Evolutionary conservation across 64 coral and sea anemone genomes (phyloP), one percentile per base, ranked within the genome.

Genomic region (Dendronephthya gigantea): DNA sequence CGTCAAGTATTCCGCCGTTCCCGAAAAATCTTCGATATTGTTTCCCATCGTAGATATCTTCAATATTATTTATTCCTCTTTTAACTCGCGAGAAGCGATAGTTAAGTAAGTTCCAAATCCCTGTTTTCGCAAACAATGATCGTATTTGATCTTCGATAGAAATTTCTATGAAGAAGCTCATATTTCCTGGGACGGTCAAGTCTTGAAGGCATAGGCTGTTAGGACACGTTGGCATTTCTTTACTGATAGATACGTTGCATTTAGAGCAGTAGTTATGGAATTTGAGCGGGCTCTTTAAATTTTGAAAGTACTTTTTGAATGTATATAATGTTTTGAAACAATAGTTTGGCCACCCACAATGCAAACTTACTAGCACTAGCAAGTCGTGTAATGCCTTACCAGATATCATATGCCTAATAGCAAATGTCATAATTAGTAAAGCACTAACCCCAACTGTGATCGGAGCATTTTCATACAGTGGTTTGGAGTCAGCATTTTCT

Each of bases 21-120:
- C 31, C 58, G 31, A 28, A 93, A 25, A 87, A 34, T 59, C 90
- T 82, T 31, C 88, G 49, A n/a, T 93, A 93, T 23, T 87, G 66
- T 13, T 84, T 85, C 27, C 88, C 85, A 82, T 93, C 92, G 58
- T 93, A 93, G 86, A 93, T 85, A 69, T 93, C 92, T 84, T 90
- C 88, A 22, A 93, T 39, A 39, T 90, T 90, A 50, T 88, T 88
- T 39, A 3, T 74, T 0, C 25, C 66, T 23, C 35, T 83, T 50
- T 89, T 89, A n/a, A 82, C 74, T 83, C 87, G 23, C 29, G 58
- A 66, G 22, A 66, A 66, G 58, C 58, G 29, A 66, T 66, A 17
- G 58, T 66, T 3, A 66, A 30, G 58, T 8, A 66, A 17, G 58
- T 30, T 66, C 58, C 58, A 66, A n/a, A 66, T 30, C 58, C 58